phyloP scores from a whole-genome alignment of 2,888 invertebrate species.

The Brachylomia viminalis region DNA sequence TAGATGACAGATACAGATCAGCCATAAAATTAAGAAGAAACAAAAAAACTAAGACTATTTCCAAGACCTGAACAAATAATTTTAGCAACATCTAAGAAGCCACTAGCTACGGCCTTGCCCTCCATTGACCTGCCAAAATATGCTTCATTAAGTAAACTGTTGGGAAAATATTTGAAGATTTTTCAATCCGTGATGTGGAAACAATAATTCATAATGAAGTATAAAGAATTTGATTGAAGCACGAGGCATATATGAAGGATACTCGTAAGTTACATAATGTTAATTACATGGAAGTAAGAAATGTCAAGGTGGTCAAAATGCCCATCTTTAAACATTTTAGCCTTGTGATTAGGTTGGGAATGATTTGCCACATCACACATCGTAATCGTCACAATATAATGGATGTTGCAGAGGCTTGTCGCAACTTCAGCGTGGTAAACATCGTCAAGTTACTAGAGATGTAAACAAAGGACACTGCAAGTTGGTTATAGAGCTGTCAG shows the following conservation, averaged over 20 bases:
- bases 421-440: not conserved
- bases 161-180: slow-evolving; percentile 50
- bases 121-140: slow-evolving; percentile 27
- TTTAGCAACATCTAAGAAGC: slow-evolving; percentile 20
- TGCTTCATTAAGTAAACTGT: slow-evolving; percentile 31
- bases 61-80: slow-evolving; percentile 4
- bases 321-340: slow-evolving; percentile 53
- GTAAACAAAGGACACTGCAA: slow-evolving; percentile 3
- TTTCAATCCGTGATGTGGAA: slow-evolving; percentile 44
- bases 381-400: slow-evolving; percentile 4
- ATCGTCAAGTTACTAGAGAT: not conserved
- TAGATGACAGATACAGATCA: not conserved
- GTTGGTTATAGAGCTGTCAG: not conserved
- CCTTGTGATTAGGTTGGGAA: slow-evolving; percentile 54
- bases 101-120: slow-evolving; percentile 19
- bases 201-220: slow-evolving; percentile 51
- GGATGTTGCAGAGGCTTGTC: slow-evolving; percentile 12
- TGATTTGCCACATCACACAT: slow-evolving; percentile 38
- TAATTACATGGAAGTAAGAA: slow-evolving; percentile 54
- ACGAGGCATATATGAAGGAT: slow-evolving; percentile 46
- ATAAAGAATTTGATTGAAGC: slow-evolving; percentile 53
- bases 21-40: not conserved
- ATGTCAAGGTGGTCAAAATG: slow-evolving; percentile 64
- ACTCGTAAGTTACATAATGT: slow-evolving; percentile 57
- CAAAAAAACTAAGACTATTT: not conserved